Evolutionary conservation across 2,113 vertebrate species (phyloP), one percentile per base, ranked within the genome.

Genomic region (Semnornis frantzii): DNA sequence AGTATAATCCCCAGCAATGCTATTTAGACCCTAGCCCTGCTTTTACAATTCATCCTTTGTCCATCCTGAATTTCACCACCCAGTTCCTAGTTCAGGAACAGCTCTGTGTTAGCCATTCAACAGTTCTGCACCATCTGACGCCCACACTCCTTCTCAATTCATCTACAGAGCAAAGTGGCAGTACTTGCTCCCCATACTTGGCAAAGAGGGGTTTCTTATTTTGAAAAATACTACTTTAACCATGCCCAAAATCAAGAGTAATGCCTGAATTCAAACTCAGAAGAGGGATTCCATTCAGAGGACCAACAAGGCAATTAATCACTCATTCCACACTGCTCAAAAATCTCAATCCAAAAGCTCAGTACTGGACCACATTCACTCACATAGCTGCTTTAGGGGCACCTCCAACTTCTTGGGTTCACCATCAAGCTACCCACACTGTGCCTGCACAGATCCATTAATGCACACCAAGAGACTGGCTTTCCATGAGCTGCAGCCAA

Each of bases 401-500:
- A 25, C 44, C 44, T 52, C 58, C 27, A 17, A 48, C 28, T 33
- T 76, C 31, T 25, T 63, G 52, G 63, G 39, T 25, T 87, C 18
- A 14, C 34, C 71, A 39, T 11, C 28, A 28, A 68, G 34, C 21
- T 44, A 23, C 19, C 7, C 0, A 0, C 11, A 37, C 2, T 0
- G 0, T 6, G 34, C n/a, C 66, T 42, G 28, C 4, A 0, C 64
- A 42, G 60, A 25, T 34, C 39, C 33, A 12, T 5, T 19, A 68
- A 55, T 0, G 0, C 1, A 1, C 2, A 3, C 52, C 48, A 25
- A 23, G 12, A 33, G 39, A 77, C 12, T 3, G 10, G 16, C 14
- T 70, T 57, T 25, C 34, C 5, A 1, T 15, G 10, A 50, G 6
- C 12, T 31, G 18, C 55, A 89, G 55, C 27, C 74, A 55, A 58